Percentiles rank a stretch among this genome's conserved stretches.
Evolutionary conservation across 37 sponge, comb jelly and placozoan genomes (phyloP).

Genomic region (Ianthella basta): DNA sequence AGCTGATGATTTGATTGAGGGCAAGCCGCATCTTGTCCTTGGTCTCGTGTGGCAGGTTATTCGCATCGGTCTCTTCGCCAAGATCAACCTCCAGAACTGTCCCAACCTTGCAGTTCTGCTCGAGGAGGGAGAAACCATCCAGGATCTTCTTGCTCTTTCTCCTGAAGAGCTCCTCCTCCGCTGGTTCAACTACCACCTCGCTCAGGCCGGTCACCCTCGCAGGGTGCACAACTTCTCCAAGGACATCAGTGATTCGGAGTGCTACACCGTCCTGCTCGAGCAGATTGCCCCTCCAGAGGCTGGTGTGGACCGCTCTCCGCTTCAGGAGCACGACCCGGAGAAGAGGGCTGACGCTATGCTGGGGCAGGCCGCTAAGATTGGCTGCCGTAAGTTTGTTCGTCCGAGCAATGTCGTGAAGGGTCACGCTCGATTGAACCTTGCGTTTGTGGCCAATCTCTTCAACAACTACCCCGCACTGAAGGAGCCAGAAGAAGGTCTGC

Average conservation of each 20-base stretch:
- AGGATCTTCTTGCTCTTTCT: slow-evolving; percentile 84
- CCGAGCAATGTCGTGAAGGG: slow-evolving; percentile 94
- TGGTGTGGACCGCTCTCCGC: slow-evolving; percentile 79
- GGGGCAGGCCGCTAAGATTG: slow-evolving; percentile 88
- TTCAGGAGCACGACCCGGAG: slow-evolving; percentile 61
- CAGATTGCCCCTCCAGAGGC: slow-evolving; percentile 86
- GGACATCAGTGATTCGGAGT: slow-evolving; percentile 81
- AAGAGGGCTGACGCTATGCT: slow-evolving; percentile 90
- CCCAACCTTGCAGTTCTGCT: slow-evolving; percentile 85
- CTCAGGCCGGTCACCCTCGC: slow-evolving; percentile 82
- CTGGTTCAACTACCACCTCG: slow-evolving; percentile 98
- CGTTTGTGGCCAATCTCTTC: slow-evolving; percentile 97
- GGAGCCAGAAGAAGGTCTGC: slow-evolving; percentile 78
- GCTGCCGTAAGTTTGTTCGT: slow-evolving; percentile 89
- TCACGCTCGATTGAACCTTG: slow-evolving; percentile 87
- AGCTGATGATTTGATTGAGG: slow-evolving; percentile 88
- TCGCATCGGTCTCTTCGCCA: slow-evolving; percentile 95
- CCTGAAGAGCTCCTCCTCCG: slow-evolving; percentile 96
- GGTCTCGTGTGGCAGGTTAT: slow-evolving; percentile 91
- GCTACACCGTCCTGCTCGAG: slow-evolving; percentile 86
- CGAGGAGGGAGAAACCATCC: slow-evolving; percentile 82
- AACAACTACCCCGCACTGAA: slow-evolving; percentile 95
- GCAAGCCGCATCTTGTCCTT: slow-evolving; percentile 86
- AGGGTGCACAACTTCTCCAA: slow-evolving; percentile 85
- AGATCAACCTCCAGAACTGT: slow-evolving; percentile 92